Evolutionary conservation across 2,888 invertebrate species (phyloP).

Genomic region (Drosophila nr. medialis): DNA sequence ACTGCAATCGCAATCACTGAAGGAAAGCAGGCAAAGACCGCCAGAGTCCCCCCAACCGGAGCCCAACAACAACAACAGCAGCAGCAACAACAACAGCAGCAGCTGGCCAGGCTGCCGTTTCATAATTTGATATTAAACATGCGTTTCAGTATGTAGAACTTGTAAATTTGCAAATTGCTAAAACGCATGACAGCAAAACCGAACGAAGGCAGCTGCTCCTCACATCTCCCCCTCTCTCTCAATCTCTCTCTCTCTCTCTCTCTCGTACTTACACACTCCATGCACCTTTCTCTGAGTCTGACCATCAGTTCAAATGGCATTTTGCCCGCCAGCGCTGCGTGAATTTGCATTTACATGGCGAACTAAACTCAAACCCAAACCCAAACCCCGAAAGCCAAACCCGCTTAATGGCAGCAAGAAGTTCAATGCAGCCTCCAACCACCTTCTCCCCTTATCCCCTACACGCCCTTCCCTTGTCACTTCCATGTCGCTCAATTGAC

Average conservation of each 20-base stretch:
- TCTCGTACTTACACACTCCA: neutral
- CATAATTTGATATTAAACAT: conserved; percentile 79
- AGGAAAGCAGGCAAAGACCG: conserved; percentile 15
- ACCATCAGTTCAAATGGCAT: conserved; percentile 45
- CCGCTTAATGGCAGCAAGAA: conserved; percentile 35
- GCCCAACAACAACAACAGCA: neutral
- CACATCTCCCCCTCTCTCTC: conserved; percentile 7
- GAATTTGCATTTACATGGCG: conserved; percentile 75
- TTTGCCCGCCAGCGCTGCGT: conserved; percentile 64
- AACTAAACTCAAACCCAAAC: conserved; percentile 24
- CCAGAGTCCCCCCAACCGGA: conserved; percentile 2
- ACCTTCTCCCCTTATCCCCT: neutral
- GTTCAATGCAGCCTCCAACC: conserved; percentile 50
- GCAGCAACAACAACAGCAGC: conserved; percentile 9
- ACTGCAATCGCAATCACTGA: conserved; percentile 64
- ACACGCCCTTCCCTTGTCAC: neutral
- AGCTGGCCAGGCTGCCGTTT: conserved; percentile 62
- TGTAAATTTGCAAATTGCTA: conserved; percentile 79
- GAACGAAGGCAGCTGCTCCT: conserved; percentile 39
- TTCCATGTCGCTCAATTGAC: conserved; percentile 51
- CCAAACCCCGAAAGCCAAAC: conserved; percentile 2
- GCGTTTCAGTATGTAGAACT: conserved; percentile 69
- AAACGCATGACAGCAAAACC: conserved; percentile 69
- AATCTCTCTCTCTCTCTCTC: neutral
- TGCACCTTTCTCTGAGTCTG: conserved; percentile 5